Evolutionary conservation across 2,113 vertebrate genomes (phyloP), one percentile per base, ranked within the genome.

Genomic region (Alethe diademata): DNA sequence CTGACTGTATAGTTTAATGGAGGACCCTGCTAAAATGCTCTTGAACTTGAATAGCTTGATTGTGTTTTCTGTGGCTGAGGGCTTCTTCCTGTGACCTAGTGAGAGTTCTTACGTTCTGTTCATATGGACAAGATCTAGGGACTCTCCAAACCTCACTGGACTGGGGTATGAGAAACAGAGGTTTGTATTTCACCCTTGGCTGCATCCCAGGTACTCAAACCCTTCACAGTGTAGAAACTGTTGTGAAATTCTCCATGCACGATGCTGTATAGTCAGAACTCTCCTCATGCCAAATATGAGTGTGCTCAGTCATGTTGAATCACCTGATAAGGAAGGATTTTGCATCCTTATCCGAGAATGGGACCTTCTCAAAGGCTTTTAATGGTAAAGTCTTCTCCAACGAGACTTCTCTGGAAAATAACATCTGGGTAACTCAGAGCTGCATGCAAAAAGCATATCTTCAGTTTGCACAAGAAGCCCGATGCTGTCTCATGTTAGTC

Each of bases 1-100:
- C 92, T 78, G 72, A 67, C 66, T 94, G 74, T 78, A 83, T 88
- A 92, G 80, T 90, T 91, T 92, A 90, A 91, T 84, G 80, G 92
- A 93, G 85, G 89, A 93, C 95, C 90, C 66, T 88, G 74, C 65
- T 91, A 83, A 96, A 86, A 82, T 72, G 24, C 36, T 84, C 26
- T 92, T 88, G 90, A 76, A 69, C 76, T 91, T 74, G 36, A 94
- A 85, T 50, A 74, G 57, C 78, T 94, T 0, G 0, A 56, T 81
- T 60, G 47, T 50, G 23, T 87, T 86, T 79, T 64, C 33, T 80
- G 56, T 81, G 64, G 51, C 65, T 81, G 75, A 90, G 47, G 67
- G 79, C 48, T 89, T 73, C 78, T 78, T 78, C 36, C 43, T 73
- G 38, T 92, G 92, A 94, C 54, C 76, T 71, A 19, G 40, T 38